Base-by-base conservation (phyloP, 2,113 vertebrate genomes). In the Lepidothrix coronata region DNA sequence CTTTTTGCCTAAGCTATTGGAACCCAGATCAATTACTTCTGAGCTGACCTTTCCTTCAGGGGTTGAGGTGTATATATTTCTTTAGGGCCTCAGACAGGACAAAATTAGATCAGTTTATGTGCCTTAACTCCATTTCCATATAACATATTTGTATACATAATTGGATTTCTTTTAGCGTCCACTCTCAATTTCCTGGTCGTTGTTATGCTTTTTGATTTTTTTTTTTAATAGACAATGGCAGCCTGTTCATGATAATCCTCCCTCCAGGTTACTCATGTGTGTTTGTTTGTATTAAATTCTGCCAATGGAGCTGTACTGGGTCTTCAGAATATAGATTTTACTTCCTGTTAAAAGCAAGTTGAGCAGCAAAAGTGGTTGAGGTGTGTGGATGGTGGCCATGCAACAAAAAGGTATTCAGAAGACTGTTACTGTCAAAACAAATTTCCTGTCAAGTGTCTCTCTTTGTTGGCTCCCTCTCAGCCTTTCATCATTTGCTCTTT, bases 391-490 rank as follows among this genome's bases (percentile, higher is more conserved):
- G 59, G 30, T 88, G 73, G 58, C 70, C 10, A 14, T 35, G 37
- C 28, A 89, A 46, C 41, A 82, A 79, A 72, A 77, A 89, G 65
- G 17, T 91, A 57, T 82, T 95, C 49, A 55, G 62, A 70, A 89
- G 67, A 58, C 21, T 89, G 31, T 82, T 58, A 20, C 62, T 92
- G 74, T 78, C 71, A 85, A 88, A 96, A 88, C 62, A 82, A 88
- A 91, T 85, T 83, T 39, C 54, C 70, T 85, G 93, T 88, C 55
- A 74, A 79, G 28, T 49, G 33, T 54, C 11, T 88, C 54, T 94
- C 48, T 79, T 48, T 68, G 55, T 52, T 95, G 88, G 54, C 59
- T 91, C 46, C 49, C 91, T 88, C 80, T 89, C 77, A 95, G 79
- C 43, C 63, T 88, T 90, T 62, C 51, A 62, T 78, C 14, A 37